Base-by-base conservation (phyloP, 1,140 invertebrate genomes). In the Macrostomum lignano region DNA sequence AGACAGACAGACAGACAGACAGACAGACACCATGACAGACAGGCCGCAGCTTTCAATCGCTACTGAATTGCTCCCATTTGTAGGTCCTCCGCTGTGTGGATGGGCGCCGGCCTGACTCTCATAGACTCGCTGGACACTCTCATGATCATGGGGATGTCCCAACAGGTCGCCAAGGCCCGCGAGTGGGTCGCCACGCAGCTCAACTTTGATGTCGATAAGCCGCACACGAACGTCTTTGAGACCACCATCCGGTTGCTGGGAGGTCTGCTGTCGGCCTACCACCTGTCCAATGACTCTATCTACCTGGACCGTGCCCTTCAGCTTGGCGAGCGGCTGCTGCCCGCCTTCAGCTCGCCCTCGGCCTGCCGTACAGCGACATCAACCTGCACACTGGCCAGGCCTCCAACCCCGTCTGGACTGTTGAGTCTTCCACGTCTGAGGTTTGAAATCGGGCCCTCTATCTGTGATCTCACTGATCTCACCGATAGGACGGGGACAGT, bases 181-280 rank as follows among this genome's bases (percentile, higher is more conserved):
- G 72, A 84, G 42, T 94, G 84, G 82, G 71, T 94, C 20, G 71
- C 67, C 0, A 64, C 74, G n/a, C 69, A 77, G 45, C 65, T 96
- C 26, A 68, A 38, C 9, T 52, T 55, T 38, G 43, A 52, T 20
- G 39, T 23, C 6, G 24, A 79, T 70, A 69, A 70, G 42, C 65
- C 71, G 1, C 79, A 91, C 49, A 65, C 94, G 36, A 94, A 84
- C 10, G 73, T 96, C 6, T 98, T 98, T 61, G 91, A 98, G 61
- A 84, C 73, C 26, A 96, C 91, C 44, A 98, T 98, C 47, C 68
- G 88, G n/a, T 86, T 88, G 51, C 68, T 98, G 38, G 91, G 86
- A 33, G 84, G 88, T 17, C 61, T 96, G 35, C 63, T 98, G 17
- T 69, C 82, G 5, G 72, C 73, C 41, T 96, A 74, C 56, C 73